Percentiles rank a stretch among this genome's conserved stretches.
phyloP scores from a whole-genome alignment of 2,888 invertebrate genomes.

The Chloroclystis v-ata region DNA sequence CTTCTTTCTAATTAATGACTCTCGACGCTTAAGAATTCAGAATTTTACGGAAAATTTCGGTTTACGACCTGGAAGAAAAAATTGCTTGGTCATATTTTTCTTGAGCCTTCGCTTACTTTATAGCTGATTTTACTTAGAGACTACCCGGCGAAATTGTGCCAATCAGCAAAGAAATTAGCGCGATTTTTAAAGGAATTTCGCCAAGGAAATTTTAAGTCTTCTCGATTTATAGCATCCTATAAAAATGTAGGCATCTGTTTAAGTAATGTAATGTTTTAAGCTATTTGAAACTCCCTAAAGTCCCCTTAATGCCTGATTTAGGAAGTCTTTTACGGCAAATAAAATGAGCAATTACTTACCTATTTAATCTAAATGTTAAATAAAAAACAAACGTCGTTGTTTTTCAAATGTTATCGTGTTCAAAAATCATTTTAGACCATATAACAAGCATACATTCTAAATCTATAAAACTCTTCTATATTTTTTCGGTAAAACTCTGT shows the following conservation, averaged over 20 bases:
- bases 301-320: too few relatives aligned
- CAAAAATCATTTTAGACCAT: too few relatives aligned
- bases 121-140: constrained; percentile 5
- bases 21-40: constrained; percentile 55
- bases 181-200: background rate
- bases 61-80: constrained; percentile 27
- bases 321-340: too few relatives aligned
- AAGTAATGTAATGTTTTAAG: too few relatives aligned
- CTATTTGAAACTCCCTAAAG: background rate
- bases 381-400: too few relatives aligned
- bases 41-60: constrained; percentile 47
- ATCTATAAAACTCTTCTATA: too few relatives aligned
- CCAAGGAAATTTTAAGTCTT: too few relatives aligned
- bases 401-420: too few relatives aligned
- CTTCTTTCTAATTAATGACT: constrained; percentile 64
- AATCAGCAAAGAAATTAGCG: constrained; percentile 3
- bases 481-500: background rate
- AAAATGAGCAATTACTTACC: too few relatives aligned
- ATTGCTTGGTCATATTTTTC: constrained; percentile 15
- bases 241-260: background rate
- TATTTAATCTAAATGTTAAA: too few relatives aligned
- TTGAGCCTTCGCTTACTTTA: background rate
- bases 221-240: too few relatives aligned
- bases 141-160: constrained; percentile 12
- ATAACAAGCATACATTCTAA: too few relatives aligned